phyloP scores from a whole-genome alignment of 1,140 invertebrate genomes.

The Hylaeus anthracinus region DNA sequence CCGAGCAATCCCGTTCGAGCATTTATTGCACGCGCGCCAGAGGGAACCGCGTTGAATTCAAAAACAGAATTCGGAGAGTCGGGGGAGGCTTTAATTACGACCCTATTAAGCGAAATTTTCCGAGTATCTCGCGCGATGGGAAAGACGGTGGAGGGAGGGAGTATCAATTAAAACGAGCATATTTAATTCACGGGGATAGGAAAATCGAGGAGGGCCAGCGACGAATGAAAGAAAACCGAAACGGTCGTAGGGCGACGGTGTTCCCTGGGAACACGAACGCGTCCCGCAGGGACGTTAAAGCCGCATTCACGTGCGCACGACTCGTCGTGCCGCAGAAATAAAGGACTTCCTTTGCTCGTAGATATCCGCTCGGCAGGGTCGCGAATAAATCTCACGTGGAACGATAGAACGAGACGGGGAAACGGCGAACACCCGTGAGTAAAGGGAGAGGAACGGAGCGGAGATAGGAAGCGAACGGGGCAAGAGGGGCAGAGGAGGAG shows the following conservation, averaged over 20 bases:
- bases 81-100: too few species aligned
- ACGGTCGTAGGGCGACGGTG: neutral
- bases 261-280: slow-evolving; percentile 21
- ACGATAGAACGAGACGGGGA: slow-evolving; percentile 25
- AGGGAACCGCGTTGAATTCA: too few species aligned
- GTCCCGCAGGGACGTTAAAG: slow-evolving; percentile 38
- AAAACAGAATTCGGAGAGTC: too few species aligned
- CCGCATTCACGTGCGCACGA: slow-evolving; percentile 40
- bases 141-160: too few species aligned
- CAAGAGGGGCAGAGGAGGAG: slow-evolving; percentile 25
- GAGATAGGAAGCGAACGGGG: slow-evolving; percentile 28
- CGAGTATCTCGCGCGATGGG: neutral
- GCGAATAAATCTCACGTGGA: slow-evolving; percentile 61
- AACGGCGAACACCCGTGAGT: neutral
- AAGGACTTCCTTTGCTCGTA: slow-evolving; percentile 54
- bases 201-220: neutral
- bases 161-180: slow-evolving; percentile 3
- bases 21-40: too few species aligned
- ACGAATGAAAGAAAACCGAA: slow-evolving; percentile 23
- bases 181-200: neutral
- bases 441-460: slow-evolving; percentile 7
- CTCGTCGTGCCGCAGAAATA: slow-evolving; percentile 48
- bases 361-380: slow-evolving; percentile 52
- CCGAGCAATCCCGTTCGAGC: too few species aligned
- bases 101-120: neutral